These are phyloP conservation scores for Hoplodrina blanda DNA, from an alignment of 2,888 invertebrate genomes.

Conservation along the genomic window DNA sequence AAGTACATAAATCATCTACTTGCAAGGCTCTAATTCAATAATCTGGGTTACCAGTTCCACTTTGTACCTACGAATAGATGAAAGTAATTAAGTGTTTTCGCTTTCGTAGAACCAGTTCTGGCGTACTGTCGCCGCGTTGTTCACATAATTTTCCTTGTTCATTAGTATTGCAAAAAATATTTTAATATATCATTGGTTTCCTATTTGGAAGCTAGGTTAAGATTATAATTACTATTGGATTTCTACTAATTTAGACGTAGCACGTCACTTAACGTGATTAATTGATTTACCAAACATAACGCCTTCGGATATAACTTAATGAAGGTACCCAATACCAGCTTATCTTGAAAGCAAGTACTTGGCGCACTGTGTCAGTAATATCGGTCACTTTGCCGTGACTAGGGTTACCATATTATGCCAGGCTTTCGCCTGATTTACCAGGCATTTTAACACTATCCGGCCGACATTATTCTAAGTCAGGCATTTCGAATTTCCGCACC, in stretches of 20 bases:
- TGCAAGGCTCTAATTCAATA: slow-evolving; percentile 65
- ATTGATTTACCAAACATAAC: slow-evolving; percentile 4
- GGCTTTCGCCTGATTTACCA: no score
- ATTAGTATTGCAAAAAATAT: slow-evolving; percentile 43
- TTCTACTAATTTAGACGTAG: not conserved
- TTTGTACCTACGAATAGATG: slow-evolving; percentile 74
- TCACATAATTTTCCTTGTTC: slow-evolving; percentile 57
- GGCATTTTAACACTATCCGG: no score
- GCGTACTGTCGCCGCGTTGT: slow-evolving; percentile 60
- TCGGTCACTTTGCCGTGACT: no score
- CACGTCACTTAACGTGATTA: not conserved
- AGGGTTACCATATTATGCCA: no score
- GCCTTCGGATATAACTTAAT: slow-evolving; percentile 13
- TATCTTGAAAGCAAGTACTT: not conserved
- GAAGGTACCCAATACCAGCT: not conserved
- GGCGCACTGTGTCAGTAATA: no score
- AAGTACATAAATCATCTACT: slow-evolving; percentile 62
- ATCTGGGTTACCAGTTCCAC: slow-evolving; percentile 74
- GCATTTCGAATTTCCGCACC: no score
- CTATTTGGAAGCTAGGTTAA: not conserved
- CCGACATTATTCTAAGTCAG: no score
- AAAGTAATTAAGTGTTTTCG: slow-evolving; percentile 85
- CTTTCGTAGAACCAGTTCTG: slow-evolving; percentile 82
- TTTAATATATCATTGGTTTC: not conserved
- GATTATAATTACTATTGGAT: not conserved